Evolutionary conservation across 2,797 vertebrate genomes (phyloP), one percentile per base, ranked within the genome.

Genomic region (Mus minutoides): DNA sequence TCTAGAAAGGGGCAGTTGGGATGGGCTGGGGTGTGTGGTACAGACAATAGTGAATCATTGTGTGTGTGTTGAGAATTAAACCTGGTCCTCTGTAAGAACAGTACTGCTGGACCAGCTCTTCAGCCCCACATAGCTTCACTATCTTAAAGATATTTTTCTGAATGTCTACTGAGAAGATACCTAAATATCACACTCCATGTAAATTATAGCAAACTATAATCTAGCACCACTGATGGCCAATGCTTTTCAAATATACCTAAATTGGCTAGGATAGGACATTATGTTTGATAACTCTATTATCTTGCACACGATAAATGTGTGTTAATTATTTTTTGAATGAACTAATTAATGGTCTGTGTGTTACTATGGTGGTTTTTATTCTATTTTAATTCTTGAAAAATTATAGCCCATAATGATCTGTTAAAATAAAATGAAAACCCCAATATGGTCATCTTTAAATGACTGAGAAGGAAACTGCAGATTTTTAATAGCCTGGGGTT

Each of bases 311-410:
- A 71, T 91, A 75, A 92, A 49, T 77, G 31, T 60, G 12, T 62
- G 60, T 26, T 94, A 90, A 96, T 96, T 95, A 94, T 88, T 84
- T 91, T 79, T 84, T 90, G 46, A 84, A 83, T 64, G 64, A 78
- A 49, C 46, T 76, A 62, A 96, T 90, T 89, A 92, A 78, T 91
- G 49, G 88, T 94, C 75, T 52, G 19, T 88, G 43, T 94, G 67
- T 91, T 89, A 83, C 52, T 71, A 92, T 54, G 87, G 78, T 91
- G 43, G 71, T 88, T 96, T 96, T 95, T 92, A 96, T 84, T 94
- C 31, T 90, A 89, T 92, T 96, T 96, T 97, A 97, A 93, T 92
- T 90, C 31, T 92, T 90, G 84, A 67, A 92, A 96, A 93, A 85
- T 69, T 88, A 73, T 85, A 94, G 91, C 77, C 71, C 43, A n/a